Conservation (phyloP, 2,113 vertebrate genomes). For the Illadopsis cleaveri region DNA sequence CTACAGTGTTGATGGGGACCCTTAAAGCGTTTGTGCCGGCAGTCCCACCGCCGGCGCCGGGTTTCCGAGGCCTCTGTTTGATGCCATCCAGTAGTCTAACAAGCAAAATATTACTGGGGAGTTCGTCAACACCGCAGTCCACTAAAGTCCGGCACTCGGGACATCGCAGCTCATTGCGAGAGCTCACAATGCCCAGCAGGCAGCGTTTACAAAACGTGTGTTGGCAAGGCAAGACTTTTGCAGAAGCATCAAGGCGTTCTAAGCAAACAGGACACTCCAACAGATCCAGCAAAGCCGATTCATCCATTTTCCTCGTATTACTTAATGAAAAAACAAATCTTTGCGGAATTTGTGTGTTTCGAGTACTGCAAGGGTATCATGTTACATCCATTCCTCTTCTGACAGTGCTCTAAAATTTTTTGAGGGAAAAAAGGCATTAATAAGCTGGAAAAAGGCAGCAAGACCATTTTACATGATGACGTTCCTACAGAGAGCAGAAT, state of each 20-base stretch:
- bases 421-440: not conserved
- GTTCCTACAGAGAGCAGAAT: not conserved
- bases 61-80: conserved; percentile 92
- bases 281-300: conserved; percentile 94
- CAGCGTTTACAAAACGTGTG: conserved; percentile 97
- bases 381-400: conserved; percentile 93
- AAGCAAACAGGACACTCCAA: conserved; percentile 97
- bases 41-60: conserved; percentile 67
- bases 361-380: conserved; percentile 73
- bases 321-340: conserved; percentile 38
- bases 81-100: conserved; percentile 96
- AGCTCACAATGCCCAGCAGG: conserved; percentile 92
- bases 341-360: conserved; percentile 27
- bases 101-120: conserved; percentile 96
- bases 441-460: not conserved
- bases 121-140: conserved; percentile 91
- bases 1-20: conserved; percentile 58
- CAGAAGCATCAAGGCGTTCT: conserved; percentile 93
- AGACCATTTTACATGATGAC: not conserved
- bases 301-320: conserved; percentile 85
- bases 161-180: conserved; percentile 92
- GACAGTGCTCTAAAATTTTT: conserved; percentile 67
- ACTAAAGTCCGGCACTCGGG: conserved; percentile 96
- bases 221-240: conserved; percentile 97
- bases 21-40: conserved; percentile 70